Conservation (phyloP, 2,113 vertebrate species). For the Probosciger aterrimus region DNA sequence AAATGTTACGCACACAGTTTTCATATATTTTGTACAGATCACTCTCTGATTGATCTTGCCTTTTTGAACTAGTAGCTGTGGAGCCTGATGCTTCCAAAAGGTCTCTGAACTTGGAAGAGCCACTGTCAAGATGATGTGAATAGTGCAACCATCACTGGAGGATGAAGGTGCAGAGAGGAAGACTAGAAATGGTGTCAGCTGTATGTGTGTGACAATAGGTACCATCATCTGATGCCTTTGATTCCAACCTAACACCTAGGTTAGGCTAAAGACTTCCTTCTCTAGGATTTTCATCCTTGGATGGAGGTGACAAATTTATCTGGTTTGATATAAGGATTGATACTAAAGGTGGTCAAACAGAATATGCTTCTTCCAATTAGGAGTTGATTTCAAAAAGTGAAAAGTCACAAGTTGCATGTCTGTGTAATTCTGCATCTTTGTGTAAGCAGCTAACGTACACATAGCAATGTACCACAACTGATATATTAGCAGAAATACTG, state of each 20-base stretch:
- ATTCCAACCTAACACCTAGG: neutral
- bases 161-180: neutral
- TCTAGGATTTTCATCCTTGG: neutral
- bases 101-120: neutral
- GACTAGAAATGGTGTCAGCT: neutral
- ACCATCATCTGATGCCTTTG: neutral
- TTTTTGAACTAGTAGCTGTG: neutral
- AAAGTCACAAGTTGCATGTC: neutral
- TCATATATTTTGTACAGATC: neutral
- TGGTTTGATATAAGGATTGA: neutral
- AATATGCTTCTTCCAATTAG: neutral
- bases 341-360: neutral
- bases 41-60: neutral
- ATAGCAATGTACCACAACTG: neutral
- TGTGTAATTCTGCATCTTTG: neutral
- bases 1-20: neutral
- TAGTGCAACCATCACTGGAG: neutral
- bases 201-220: rapidly evolving
- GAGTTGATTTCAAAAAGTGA: neutral
- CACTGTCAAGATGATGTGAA: neutral
- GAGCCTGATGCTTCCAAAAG: neutral
- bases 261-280: neutral
- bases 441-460: neutral
- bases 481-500: neutral
- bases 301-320: neutral